Evolutionary conservation across 2,113 vertebrate genomes (phyloP).

Genomic region (Xiphophorus couchianus): DNA sequence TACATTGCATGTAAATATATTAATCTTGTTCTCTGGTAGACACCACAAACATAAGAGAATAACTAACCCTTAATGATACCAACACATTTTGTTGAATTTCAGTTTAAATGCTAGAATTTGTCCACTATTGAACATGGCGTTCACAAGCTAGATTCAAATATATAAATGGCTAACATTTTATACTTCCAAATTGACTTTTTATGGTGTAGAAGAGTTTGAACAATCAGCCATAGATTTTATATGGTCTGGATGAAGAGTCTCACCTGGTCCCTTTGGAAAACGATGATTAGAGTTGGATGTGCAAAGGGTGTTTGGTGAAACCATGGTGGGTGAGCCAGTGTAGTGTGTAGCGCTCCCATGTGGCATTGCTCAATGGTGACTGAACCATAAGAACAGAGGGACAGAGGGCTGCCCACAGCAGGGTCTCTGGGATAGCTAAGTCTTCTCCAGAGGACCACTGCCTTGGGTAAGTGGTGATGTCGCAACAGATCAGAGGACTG

Average conservation of each 20-base stretch:
- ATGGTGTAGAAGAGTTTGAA: neutral
- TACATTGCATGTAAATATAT: too few species aligned
- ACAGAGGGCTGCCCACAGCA: constrained; percentile 65
- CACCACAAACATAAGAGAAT: neutral
- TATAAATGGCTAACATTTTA: neutral
- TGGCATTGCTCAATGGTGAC: constrained; percentile 67
- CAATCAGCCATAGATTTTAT: neutral
- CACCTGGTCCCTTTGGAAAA: constrained; percentile 2
- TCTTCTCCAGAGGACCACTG: constrained; percentile 57
- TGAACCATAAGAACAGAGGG: constrained; percentile 73
- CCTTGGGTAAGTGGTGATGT: constrained; percentile 64
- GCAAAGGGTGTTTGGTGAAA: constrained; percentile 20
- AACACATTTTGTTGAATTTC: neutral
- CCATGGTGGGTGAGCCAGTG: constrained; percentile 28
- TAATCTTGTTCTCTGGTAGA: too few species aligned
- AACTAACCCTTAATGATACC: neutral
- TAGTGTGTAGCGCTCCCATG: constrained; percentile 62
- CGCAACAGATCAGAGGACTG: constrained; percentile 69
- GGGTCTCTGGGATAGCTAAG: constrained; percentile 68
- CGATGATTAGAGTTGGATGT: constrained; percentile 4
- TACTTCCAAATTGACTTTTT: neutral
- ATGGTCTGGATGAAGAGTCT: neutral
- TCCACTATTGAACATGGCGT: neutral
- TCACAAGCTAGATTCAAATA: neutral
- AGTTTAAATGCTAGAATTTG: neutral